Base-by-base conservation (phyloP, 2,797 vertebrate species). In the Kryptopterus vitreolus region DNA sequence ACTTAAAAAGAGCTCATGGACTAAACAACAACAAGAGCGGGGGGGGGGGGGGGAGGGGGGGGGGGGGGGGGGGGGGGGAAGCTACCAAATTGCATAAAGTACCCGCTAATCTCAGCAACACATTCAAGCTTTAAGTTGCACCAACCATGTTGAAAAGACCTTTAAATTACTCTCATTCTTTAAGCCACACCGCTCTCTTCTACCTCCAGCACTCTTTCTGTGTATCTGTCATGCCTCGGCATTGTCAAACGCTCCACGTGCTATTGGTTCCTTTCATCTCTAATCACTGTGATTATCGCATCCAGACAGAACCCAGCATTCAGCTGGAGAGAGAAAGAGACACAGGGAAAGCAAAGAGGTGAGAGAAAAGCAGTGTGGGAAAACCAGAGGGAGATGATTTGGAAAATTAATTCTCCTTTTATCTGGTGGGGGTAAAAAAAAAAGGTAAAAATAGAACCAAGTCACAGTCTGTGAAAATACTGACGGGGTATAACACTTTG, bases 251-350 rank as follows among this genome's bases (percentile, higher is more conserved):
- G 31, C 73, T 65, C 80, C 81, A 84, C 66, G 74, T 33, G 68
- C 59, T 78, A 69, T 75, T 29, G 52, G 75, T 79, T 71, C 46
- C 77, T 58, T 77, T 83, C 71, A 82, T 65, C 50, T 82, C 10
- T 84, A 83, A 86, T 85, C 58, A 83, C 74, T 79, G 71, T 77
- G 70, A 84, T 81, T 82, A 80, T 76, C 53, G 31, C 76, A 77
- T 72, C 69, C 24, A 79, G 48, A 82, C 38, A 63, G 10, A n/a
- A 53, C 72, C 55, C 69, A 6, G 46, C 31, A 77, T 63, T 66
- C 55, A 71, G 20, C 55, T 73, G 46, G 24, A 68, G 46, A 75
- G 48, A 76, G 43, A 79, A 33, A 53, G 65, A 80, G 31, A 76
- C 33, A 76, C 20, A 61, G n/a, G 29, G 22, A 29, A 29, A 24